Conservation (phyloP, 92 coral and sea anemone species). For the Hydrozoanthus gracilis region DNA sequence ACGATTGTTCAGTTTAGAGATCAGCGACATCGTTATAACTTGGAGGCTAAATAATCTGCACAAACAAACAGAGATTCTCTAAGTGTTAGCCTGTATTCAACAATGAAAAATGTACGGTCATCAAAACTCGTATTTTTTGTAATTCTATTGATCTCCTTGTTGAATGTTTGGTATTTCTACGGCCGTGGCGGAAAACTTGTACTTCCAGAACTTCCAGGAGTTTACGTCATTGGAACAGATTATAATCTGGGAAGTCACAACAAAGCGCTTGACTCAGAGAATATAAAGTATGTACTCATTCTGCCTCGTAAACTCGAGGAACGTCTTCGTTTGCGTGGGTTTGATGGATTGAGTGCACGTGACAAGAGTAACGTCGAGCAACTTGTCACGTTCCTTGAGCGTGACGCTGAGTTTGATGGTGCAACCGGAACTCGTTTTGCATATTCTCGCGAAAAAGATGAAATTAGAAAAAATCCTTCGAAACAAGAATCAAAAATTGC, state of each 20-base stretch:
- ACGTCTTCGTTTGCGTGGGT: slow-evolving; percentile 4
- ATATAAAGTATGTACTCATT: slow-evolving; percentile 24
- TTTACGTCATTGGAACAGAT: slow-evolving; percentile 23
- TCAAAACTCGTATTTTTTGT: slow-evolving; percentile 19
- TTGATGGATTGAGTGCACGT: slow-evolving; percentile 18
- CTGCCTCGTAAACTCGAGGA: slow-evolving; percentile 33
- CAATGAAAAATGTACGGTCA: slow-evolving; percentile 5
- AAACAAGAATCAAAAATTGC: slow-evolving; percentile 2
- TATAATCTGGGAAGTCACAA: slow-evolving; percentile 30
- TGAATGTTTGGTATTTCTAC: slow-evolving; percentile 41
- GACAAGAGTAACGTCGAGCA: slow-evolving; percentile 29
- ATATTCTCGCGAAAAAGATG: not conserved
- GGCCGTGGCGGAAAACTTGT: not conserved
- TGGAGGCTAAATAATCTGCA: no score
- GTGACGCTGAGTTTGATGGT: slow-evolving; percentile 32
- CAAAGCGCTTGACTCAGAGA: not conserved
- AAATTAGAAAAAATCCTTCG: not conserved
- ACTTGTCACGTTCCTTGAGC: slow-evolving; percentile 24
- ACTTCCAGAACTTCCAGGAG: slow-evolving; percentile 13
- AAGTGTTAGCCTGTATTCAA: not conserved
- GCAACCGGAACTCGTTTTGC: slow-evolving; percentile 8
- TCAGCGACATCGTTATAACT: no score
- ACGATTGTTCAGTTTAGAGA: no score
- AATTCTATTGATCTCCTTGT: slow-evolving; percentile 9
- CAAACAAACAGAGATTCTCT: no score